Percentiles rank a stretch among this genome's conserved stretches.
These are phyloP conservation scores for Anagyrus pseudococci DNA, from an alignment of 2,888 invertebrate genomes.

Conservation along the genomic window DNA sequence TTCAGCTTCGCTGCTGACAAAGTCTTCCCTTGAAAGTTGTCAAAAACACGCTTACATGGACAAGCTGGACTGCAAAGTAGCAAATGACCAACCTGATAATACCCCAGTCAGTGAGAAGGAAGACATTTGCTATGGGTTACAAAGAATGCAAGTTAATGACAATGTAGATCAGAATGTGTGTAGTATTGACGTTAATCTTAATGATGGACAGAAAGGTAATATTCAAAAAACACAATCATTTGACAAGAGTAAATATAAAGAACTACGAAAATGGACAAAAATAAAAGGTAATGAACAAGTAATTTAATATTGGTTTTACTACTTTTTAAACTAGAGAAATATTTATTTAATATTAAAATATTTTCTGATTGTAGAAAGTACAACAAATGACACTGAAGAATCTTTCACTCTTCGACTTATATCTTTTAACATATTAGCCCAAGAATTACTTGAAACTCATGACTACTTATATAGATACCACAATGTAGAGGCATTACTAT, in stretches of 20 bases:
- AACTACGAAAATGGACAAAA: constrained; percentile 51
- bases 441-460: constrained; percentile 78
- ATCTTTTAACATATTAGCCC: constrained; percentile 90
- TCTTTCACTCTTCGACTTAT: constrained; percentile 72
- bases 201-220: constrained; percentile 17
- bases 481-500: constrained; percentile 67
- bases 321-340: constrained; percentile 7
- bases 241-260: constrained; percentile 48
- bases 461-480: constrained; percentile 74
- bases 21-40: constrained; percentile 10
- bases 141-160: constrained; percentile 23
- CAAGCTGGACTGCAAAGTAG: constrained; percentile 21
- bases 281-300: constrained; percentile 44
- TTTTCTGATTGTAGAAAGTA: constrained; percentile 42
- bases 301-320: not conserved
- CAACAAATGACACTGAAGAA: constrained; percentile 52
- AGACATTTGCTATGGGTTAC: constrained; percentile 19
- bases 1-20: constrained; percentile 20
- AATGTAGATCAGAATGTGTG: constrained; percentile 26
- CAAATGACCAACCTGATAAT: constrained; percentile 34
- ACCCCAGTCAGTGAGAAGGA: constrained; percentile 23
- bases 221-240: constrained; percentile 33
- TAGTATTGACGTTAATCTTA: constrained; percentile 38
- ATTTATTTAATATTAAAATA: constrained; percentile 12
- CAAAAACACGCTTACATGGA: constrained; percentile 25